A percentile compares a stretch with the other conserved stretches of the same genome.
Conservation (phyloP, 2,797 vertebrate genomes). For the Enteromius treurensis region DNA sequence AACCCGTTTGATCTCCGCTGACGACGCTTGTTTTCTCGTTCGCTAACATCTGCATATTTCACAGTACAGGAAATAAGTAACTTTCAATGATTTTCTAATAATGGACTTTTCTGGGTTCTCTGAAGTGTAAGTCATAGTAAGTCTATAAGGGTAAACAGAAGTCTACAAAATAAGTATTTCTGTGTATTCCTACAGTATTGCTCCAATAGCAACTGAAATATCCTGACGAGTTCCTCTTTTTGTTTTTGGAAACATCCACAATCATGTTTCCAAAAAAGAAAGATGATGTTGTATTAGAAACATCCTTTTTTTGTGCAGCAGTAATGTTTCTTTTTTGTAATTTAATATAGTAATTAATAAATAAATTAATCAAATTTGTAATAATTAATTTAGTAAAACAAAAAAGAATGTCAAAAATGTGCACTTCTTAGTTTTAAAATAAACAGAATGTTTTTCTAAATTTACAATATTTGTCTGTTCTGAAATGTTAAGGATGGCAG, state of each 20-base stretch:
- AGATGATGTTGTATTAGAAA: not conserved
- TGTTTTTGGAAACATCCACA: not conserved
- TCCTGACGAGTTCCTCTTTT: not conserved
- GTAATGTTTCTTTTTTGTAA: not conserved
- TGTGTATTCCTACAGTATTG: not conserved
- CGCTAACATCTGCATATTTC: slow-evolving; percentile 21
- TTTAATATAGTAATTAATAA: not conserved
- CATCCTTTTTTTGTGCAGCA: not conserved
- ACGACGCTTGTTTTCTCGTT: slow-evolving; percentile 55
- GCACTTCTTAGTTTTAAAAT: not conserved
- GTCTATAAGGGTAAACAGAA: no score
- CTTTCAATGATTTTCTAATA: slow-evolving; percentile 5
- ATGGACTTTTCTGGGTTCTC: not conserved
- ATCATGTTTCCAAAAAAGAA: not conserved
- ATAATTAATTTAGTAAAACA: not conserved
- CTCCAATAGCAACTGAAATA: not conserved
- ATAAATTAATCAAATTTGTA: no score
- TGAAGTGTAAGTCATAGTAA: not conserved
- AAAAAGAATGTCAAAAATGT: not conserved
- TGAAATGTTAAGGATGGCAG: not conserved
- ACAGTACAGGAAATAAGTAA: not conserved
- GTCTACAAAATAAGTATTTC: not conserved
- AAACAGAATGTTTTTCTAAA: not conserved
- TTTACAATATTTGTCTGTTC: not conserved
- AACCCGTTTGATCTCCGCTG: slow-evolving; percentile 60